Evolutionary conservation across 1,140 invertebrate genomes (phyloP), one percentile per base, ranked within the genome.

Genomic region (Brachionus manjavacas): DNA sequence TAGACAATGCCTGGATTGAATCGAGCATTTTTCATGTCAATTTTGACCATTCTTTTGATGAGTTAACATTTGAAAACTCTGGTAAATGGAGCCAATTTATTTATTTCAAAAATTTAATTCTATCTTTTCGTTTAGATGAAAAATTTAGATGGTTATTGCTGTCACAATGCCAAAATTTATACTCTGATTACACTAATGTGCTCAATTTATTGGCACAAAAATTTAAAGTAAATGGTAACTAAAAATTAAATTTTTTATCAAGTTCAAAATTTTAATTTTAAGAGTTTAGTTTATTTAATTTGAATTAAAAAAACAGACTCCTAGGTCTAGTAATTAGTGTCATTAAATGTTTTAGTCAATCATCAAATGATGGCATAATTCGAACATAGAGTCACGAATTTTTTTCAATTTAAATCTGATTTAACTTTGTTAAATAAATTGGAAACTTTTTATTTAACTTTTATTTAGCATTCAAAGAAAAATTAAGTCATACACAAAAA

Each of bases 1-100:
- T 14, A 72, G 68, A 76, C 25, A 76, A 76, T 49, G 72, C 72
- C 4, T 76, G 72, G 72, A 49, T 76, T 31, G 72, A 76, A 25
- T 76, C 72, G 14, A 76, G 41, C 20, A 76, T 76, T 4, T 76
- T 70, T 70, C 35, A 60, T 60, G 52, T 60, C n/a, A 60, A 60
- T 25, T 23, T 60, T 20, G 52, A 60, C 52, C 52, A 60, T 16
- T 60, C 52, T 16, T 60, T 60, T 25, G 16, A 23, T 60, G 52
- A 60, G 11, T 60, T 60, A 60, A 60, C 52, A 20, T 23, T 60
- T 6, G n/a, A 60, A 1, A 20, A 60, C 0, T 35, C 31, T 7
- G 2, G 31, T 35, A 35, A 35, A 35, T 6, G 7, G 6, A 7
- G 31, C 4, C 7, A 7, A 7, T 35, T 35, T 35, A 35, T 7